Percentiles rank a stretch among this genome's conserved stretches.
Conservation (phyloP, 2,888 invertebrate species). For the Yponomeuta sedellus region DNA sequence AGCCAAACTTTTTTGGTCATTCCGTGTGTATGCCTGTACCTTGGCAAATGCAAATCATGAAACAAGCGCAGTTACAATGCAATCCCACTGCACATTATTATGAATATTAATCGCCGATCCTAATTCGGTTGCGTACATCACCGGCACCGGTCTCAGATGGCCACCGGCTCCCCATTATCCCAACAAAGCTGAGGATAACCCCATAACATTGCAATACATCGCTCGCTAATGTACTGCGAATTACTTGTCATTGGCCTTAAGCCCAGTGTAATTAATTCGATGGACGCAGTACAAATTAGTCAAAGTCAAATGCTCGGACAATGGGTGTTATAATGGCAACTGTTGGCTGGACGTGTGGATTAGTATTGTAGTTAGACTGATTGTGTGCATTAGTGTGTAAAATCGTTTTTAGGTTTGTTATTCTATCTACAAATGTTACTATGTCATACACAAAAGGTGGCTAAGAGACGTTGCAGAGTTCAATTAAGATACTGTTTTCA, state of each 20-base stretch:
- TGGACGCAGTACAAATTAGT: slow-evolving; percentile 47
- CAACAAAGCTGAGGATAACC: slow-evolving; percentile 64
- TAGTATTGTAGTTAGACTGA: neutral
- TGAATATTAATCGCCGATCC: slow-evolving; percentile 10
- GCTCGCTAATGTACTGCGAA: slow-evolving; percentile 63
- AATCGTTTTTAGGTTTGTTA: neutral
- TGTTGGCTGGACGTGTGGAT: neutral
- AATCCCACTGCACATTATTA: neutral
- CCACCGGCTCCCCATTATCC: slow-evolving; percentile 50
- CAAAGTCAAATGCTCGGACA: slow-evolving; percentile 6
- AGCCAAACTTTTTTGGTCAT: too few relatives aligned
- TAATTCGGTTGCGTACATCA: slow-evolving; percentile 19
- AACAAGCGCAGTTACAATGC: neutral
- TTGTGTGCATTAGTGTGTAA: neutral
- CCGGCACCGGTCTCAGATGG: slow-evolving; percentile 57
- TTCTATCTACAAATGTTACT: neutral
- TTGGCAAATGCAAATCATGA: neutral
- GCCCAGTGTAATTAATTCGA: slow-evolving; percentile 23
- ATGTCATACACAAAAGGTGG: neutral
- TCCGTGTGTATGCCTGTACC: too few relatives aligned
- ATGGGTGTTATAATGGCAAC: neutral
- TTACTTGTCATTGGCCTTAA: slow-evolving; percentile 59
- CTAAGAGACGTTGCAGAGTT: too few relatives aligned
- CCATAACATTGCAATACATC: slow-evolving; percentile 53
- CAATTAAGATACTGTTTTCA: too few relatives aligned